Base-by-base conservation (phyloP, 2,888 invertebrate species). In the Drosophila macrospina region DNA sequence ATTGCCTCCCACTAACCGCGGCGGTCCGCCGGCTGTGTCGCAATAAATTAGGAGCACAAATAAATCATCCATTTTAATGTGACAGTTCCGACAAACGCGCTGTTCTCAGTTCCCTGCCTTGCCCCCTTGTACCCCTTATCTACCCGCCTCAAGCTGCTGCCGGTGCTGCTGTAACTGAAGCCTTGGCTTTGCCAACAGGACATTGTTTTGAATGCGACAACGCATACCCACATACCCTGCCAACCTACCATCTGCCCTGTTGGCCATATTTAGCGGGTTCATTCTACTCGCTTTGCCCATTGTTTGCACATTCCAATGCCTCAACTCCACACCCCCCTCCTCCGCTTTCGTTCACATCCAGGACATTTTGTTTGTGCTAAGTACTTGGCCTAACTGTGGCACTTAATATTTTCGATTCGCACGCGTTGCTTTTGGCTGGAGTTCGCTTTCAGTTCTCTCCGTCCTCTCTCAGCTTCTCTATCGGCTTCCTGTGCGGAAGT, bases 61-160 rank as follows among this genome's bases (percentile, higher is more conserved):
- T 89, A 89, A 88, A 88, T 88, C 88, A 88, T 89, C 88, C 89
- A 89, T 88, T 88, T 89, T 89, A 89, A 89, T 88, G 90, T 87
- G 89, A 88, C 88, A 89, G 88, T 89, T 87, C 86, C 89, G 89
- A 87, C 89, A 86, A 86, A 88, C 74, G 74, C 72, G 59, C 20
- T 11, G 7, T 16, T n/a, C 41, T 15, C n/a, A n/a, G n/a, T n/a
- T n/a, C n/a, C n/a, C n/a, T n/a, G n/a, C 16, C 8, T 4, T 32
- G 16, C 7, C 26, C 7, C 5, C 4, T 30, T 28, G 6, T 11
- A 13, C n/a, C n/a, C n/a, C n/a, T n/a, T n/a, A n/a, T n/a, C 20
- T 20, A 20, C 20, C 20, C 20, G 20, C 8, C 34, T 45, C n/a
- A n/a, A n/a, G 24, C 0, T 37, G 13, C 26, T 37, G 34, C 28